These are phyloP conservation scores for Suncus etruscus DNA, from an alignment of 2,113 vertebrate species.

Conservation along the genomic window DNA sequence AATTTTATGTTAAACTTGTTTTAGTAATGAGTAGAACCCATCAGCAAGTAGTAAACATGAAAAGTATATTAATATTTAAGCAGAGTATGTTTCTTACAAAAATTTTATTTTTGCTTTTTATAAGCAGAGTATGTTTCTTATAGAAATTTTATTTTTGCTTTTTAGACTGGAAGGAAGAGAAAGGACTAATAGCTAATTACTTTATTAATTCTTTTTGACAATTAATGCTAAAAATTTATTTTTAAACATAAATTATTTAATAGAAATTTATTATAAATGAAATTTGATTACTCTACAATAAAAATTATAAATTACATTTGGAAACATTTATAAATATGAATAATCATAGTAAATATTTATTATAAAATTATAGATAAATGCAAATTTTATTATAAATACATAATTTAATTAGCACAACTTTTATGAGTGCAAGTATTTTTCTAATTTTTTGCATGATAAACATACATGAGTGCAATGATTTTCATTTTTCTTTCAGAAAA, in stretches of 20 bases:
- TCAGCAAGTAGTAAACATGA: neutral
- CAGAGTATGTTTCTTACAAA: neutral
- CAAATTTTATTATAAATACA: neutral
- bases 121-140: neutral
- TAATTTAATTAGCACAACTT: neutral
- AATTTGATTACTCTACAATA: too few species aligned
- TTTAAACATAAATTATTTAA: too few species aligned
- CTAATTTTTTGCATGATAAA: neutral
- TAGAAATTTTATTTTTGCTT: constrained; percentile 1
- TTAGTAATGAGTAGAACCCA: neutral
- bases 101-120: neutral
- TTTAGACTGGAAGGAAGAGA: neutral
- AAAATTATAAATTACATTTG: too few species aligned
- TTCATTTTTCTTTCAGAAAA: neutral
- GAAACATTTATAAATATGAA: too few species aligned
- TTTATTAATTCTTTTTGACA: neutral
- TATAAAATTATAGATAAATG: too few species aligned
- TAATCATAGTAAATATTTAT: too few species aligned
- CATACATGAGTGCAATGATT: neutral
- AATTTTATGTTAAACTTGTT: constrained; percentile 2
- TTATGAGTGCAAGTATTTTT: neutral
- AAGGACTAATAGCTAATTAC: neutral
- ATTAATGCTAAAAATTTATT: neutral
- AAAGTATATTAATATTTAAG: constrained; percentile 24
- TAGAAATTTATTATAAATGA: too few species aligned